Conservation (phyloP, 2,797 vertebrate species). For the Notolepis coatsorum region DNA sequence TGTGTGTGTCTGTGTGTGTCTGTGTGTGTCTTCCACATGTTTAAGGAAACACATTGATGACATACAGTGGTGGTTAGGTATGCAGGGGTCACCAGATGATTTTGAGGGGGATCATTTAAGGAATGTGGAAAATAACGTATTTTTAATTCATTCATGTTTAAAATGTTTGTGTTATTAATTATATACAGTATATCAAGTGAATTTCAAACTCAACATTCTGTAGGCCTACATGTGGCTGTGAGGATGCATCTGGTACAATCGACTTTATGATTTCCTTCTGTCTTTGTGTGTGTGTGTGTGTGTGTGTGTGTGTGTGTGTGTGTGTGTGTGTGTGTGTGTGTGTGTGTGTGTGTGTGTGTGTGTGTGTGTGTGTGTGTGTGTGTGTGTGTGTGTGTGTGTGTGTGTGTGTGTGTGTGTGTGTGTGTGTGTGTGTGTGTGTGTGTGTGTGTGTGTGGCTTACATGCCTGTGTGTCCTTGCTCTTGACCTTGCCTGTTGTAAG, state of each 20-base stretch:
- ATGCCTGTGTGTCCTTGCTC: slow-evolving; percentile 1
- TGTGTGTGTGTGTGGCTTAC: background rate
- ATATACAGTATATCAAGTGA: background rate
- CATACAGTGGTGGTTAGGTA: slow-evolving; percentile 48
- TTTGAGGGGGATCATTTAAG: slow-evolving; percentile 17
- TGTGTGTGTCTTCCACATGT: background rate
- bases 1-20: slow-evolving; percentile 1
- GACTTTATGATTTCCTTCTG: no score
- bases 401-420: background rate
- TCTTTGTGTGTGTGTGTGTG: slow-evolving; percentile 32
- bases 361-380: background rate
- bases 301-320: slow-evolving; percentile 12
- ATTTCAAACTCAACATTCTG: no score
- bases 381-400: background rate
- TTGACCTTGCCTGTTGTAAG: slow-evolving; percentile 64
- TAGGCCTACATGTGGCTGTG: background rate
- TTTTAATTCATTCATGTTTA: background rate
- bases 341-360: background rate
- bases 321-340: background rate
- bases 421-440: slow-evolving; percentile 10
- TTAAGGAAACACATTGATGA: slow-evolving; percentile 13
- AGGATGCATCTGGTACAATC: no score
- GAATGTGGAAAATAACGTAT: background rate
- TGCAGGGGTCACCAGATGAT: slow-evolving; percentile 51
- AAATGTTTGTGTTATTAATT: background rate